Conservation (phyloP, 2,113 vertebrate species). For the Grammomys surdaster region DNA sequence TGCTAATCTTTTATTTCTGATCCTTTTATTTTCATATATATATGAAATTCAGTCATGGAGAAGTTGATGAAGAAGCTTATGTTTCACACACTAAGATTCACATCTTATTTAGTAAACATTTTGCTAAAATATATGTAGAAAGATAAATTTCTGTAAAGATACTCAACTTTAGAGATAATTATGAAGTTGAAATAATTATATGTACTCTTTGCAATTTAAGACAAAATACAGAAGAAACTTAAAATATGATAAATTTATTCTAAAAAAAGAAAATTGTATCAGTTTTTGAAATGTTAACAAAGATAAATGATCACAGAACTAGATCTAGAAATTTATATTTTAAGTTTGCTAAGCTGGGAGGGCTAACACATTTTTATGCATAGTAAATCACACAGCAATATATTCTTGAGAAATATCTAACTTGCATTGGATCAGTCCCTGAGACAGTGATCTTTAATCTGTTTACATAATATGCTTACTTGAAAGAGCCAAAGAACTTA, state of each 20-base stretch:
- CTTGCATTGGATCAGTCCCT: neutral
- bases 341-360: conserved; percentile 21
- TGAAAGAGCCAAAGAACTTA: neutral
- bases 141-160: conserved; percentile 18
- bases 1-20: conserved; percentile 1
- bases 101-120: conserved; percentile 27
- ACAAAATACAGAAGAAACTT: neutral
- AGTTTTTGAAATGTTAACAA: neutral
- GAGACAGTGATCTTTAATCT: neutral
- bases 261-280: neutral
- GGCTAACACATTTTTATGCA: neutral
- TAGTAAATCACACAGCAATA: neutral
- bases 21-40: neutral
- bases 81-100: neutral
- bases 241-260: conserved; percentile 10
- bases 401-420: conserved; percentile 27
- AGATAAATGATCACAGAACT: conserved; percentile 45
- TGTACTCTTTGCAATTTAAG: conserved; percentile 40
- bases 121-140: conserved; percentile 25
- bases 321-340: neutral
- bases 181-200: neutral
- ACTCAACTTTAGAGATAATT: conserved; percentile 20
- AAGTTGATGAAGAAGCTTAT: conserved; percentile 34
- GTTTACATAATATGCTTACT: neutral
- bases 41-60: neutral